Conservation (phyloP, 2,797 vertebrate genomes). For the Mus caroli region DNA sequence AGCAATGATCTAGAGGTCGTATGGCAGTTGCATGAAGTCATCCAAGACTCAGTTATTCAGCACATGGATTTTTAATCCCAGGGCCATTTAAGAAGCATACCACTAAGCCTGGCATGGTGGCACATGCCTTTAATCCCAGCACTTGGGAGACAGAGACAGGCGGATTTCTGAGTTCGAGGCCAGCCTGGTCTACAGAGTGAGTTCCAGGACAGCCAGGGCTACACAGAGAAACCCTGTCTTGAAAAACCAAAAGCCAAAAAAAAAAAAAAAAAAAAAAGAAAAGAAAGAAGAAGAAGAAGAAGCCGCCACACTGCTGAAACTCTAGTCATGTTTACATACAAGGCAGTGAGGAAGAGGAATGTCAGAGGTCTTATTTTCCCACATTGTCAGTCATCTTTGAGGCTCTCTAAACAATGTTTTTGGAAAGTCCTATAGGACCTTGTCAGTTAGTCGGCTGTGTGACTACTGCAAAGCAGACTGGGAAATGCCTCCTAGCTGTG, state of each 20-base stretch:
- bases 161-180: no score
- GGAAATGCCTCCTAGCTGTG: constrained; percentile 6
- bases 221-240: no score
- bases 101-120: background rate
- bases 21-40: background rate
- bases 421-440: background rate
- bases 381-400: background rate
- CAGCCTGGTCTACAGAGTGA: no score
- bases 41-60: background rate
- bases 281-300: no score
- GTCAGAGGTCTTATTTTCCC: constrained; percentile 19
- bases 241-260: no score
- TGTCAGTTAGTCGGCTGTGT: background rate
- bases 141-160: no score
- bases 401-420: constrained; percentile 14
- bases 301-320: background rate
- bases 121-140: no score
- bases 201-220: no score
- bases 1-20: background rate
- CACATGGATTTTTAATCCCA: background rate
- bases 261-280: no score
- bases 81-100: constrained; percentile 3
- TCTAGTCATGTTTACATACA: background rate
- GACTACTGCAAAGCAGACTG: constrained; percentile 11
- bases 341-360: background rate